Conservation (phyloP, 2,797 vertebrate genomes). For the Pangasius sanitwongsei region DNA sequence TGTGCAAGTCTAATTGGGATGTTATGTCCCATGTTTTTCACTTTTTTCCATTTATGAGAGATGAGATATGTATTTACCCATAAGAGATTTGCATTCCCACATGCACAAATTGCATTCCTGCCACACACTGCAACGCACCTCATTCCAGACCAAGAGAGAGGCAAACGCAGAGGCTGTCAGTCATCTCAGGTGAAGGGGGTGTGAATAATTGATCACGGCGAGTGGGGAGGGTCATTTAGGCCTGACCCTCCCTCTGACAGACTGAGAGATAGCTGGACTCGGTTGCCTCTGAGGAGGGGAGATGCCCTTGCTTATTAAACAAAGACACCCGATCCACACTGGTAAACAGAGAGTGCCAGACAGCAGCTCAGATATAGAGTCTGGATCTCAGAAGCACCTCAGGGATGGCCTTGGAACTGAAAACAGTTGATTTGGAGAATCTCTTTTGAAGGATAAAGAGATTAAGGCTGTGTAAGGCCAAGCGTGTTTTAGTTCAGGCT, state of each 20-base stretch:
- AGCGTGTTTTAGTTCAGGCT: not conserved
- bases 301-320: constrained; percentile 70
- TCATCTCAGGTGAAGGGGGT: constrained; percentile 66
- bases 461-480: not conserved
- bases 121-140: not conserved
- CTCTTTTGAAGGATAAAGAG: not conserved
- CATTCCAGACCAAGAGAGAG: not conserved
- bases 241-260: constrained; percentile 63
- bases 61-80: not conserved
- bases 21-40: not conserved
- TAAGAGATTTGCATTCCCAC: not conserved
- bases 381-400: constrained; percentile 55
- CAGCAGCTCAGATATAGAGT: constrained; percentile 64
- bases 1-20: not conserved
- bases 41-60: not conserved
- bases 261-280: constrained; percentile 62
- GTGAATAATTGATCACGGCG: constrained; percentile 69
- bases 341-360: constrained; percentile 72
- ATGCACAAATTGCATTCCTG: not conserved
- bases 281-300: constrained; percentile 57
- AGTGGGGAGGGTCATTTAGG: constrained; percentile 61
- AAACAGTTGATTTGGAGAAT: not conserved
- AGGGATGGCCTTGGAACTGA: not conserved
- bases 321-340: constrained; percentile 71
- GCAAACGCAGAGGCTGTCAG: constrained; percentile 44